A percentile compares a stretch with the other conserved stretches of the same genome.
Evolutionary conservation across 1,140 invertebrate species (phyloP).

Genomic region (Aphelinus atriplicis): DNA sequence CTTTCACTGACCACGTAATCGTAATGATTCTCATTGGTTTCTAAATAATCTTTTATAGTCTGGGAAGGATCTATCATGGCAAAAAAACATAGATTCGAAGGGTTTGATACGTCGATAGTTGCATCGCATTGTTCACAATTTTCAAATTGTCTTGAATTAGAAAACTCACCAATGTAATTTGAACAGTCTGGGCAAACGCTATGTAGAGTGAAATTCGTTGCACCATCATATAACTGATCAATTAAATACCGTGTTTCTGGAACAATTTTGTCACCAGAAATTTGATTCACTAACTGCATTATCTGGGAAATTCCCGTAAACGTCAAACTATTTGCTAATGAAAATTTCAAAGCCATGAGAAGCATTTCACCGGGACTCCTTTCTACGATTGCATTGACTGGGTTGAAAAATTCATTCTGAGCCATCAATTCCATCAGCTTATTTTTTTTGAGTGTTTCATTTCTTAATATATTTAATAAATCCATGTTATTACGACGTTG

Average conservation of each 20-base stretch:
- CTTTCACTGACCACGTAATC: neutral
- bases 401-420: too few species aligned
- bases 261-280: conserved; percentile 11
- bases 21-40: neutral
- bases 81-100: neutral
- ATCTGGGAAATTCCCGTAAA: neutral
- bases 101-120: neutral
- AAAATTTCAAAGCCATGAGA: conserved; percentile 19
- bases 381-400: too few species aligned
- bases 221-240: conserved; percentile 1
- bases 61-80: neutral
- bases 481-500: too few species aligned
- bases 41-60: neutral
- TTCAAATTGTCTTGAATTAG: neutral
- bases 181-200: neutral
- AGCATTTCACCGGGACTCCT: conserved; percentile 2
- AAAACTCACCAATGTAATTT: conserved; percentile 4
- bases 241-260: conserved; percentile 9
- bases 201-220: neutral
- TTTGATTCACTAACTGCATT: conserved; percentile 16
- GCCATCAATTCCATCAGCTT: too few species aligned
- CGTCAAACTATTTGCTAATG: neutral
- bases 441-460: too few species aligned
- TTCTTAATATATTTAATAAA: too few species aligned
- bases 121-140: conserved; percentile 1